Percentiles rank a stretch among this genome's conserved stretches.
Evolutionary conservation across 2,797 vertebrate species (phyloP).

Genomic region (Ptychadena robeensis): DNA sequence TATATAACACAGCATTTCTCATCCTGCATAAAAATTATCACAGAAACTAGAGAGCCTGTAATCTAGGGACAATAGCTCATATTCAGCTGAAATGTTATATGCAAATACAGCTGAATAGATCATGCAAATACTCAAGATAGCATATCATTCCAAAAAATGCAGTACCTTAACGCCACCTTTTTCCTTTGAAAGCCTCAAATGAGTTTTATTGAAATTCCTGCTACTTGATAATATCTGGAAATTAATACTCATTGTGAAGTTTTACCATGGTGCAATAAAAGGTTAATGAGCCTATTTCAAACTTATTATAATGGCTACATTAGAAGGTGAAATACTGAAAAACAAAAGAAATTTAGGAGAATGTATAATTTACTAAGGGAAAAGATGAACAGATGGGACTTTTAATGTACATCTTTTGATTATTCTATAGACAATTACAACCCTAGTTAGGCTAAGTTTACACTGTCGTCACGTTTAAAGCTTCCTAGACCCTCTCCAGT

Average conservation of each 20-base stretch:
- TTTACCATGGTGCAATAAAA: not conserved
- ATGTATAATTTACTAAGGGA: not conserved
- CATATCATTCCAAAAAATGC: not conserved
- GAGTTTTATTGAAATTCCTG: not conserved
- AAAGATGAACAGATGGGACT: not conserved
- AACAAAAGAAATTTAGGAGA: not conserved
- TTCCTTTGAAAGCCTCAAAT: not conserved
- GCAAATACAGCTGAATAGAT: conserved; percentile 41
- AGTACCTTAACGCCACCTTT: not conserved
- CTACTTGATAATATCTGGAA: not conserved
- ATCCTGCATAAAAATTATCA: conserved; percentile 60
- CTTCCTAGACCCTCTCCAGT: not conserved
- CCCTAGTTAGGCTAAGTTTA: too few relatives aligned
- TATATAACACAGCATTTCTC: conserved; percentile 70
- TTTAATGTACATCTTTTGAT: not conserved
- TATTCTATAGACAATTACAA: not conserved
- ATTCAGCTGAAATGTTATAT: conserved; percentile 28
- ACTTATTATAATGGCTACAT: not conserved
- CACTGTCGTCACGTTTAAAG: too few relatives aligned
- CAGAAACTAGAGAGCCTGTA: conserved; percentile 19
- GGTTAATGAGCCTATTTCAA: not conserved
- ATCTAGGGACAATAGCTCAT: conserved; percentile 21
- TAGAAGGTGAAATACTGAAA: not conserved
- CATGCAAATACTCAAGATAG: conserved; percentile 27
- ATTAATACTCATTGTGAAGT: not conserved